These are phyloP conservation scores for Caenorhabditis brenneri DNA, from an alignment of 1,140 invertebrate genomes.

Conservation along the genomic window DNA sequence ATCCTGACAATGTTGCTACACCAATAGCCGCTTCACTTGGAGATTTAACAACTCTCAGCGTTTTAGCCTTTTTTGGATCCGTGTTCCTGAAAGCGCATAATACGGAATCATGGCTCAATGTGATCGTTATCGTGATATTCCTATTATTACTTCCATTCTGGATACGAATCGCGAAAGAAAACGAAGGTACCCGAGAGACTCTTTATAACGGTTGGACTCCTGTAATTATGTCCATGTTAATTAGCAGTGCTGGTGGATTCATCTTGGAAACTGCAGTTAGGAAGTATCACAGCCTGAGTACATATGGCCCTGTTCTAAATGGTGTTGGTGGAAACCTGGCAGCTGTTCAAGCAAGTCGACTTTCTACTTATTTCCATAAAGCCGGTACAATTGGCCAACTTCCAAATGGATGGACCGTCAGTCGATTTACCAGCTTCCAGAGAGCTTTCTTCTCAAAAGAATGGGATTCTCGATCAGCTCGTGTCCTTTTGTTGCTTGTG, in stretches of 20 bases:
- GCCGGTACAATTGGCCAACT: constrained; percentile 77
- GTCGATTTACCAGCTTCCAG: constrained; percentile 81
- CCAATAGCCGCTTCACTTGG: constrained; percentile 77
- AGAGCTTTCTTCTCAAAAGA: constrained; percentile 81
- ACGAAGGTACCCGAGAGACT: constrained; percentile 57
- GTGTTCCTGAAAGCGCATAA: constrained; percentile 66
- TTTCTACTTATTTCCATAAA: constrained; percentile 85
- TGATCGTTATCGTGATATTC: constrained; percentile 61
- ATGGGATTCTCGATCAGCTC: constrained; percentile 79
- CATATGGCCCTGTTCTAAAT: constrained; percentile 86
- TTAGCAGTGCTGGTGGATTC: constrained; percentile 71
- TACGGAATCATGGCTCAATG: constrained; percentile 67
- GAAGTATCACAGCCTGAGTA: constrained; percentile 82
- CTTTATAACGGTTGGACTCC: constrained; percentile 67
- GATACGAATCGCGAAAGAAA: constrained; percentile 57
- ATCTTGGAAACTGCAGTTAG: constrained; percentile 81
- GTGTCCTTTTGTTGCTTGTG: constrained; percentile 83
- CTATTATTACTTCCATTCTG: constrained; percentile 63
- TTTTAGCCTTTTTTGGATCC: constrained; percentile 67
- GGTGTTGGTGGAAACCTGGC: constrained; percentile 90
- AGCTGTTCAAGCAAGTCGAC: constrained; percentile 87
- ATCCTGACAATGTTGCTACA: constrained; percentile 95
- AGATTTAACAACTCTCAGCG: constrained; percentile 65
- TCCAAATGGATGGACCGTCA: constrained; percentile 74
- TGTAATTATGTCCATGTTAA: constrained; percentile 67